Evolutionary conservation across 2,797 vertebrate species (phyloP), one percentile per base, ranked within the genome.

Genomic region (Pantherophis vulpinus): DNA sequence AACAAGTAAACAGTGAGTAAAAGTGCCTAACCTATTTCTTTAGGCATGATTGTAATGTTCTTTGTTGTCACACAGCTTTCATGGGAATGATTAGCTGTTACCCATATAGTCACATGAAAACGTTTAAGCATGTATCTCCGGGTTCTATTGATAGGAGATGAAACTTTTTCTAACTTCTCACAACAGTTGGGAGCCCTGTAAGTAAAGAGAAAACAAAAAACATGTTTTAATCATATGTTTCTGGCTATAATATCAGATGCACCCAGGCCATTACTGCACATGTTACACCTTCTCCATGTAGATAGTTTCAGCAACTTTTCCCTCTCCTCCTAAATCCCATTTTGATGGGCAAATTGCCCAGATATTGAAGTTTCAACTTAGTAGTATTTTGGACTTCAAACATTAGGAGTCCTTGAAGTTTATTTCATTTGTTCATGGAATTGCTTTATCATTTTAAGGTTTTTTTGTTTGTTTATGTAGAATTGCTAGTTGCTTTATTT

Each of bases 51-150:
- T 0, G 95, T 96, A 88, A 97, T 96, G 58, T 95, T 97, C 61
- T 93, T 97, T 91, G 96, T 96, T 92, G 91, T 96, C 88, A 91
- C 25, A 0, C 96, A 97, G 60, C 51, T 94, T 32, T 42, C 54
- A 13, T 93, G 37, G 20, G 79, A 86, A 0, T 96, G 95, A 60
- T 91, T 95, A 25, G 61, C 92, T 94, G 47, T 94, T 95, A 97
- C 25, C 97, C 96, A 97, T 61, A 97, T 16, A 29, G 14, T 87
- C 25, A 95, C 96, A 60, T 32, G 0, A 86, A 92, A 90, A 2
- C 54, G 5, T 60, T 94, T 87, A 90, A 70, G 96, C 37, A 97
- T 90, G 58, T 91, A 0, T 6, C 25, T 92, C 8, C 95, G 51
- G 66, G 89, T 6, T 94, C 96, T 96, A 0, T 42, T 95, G 70